Conservation (phyloP, 2,113 vertebrate species). For the Pteropus alecto region DNA sequence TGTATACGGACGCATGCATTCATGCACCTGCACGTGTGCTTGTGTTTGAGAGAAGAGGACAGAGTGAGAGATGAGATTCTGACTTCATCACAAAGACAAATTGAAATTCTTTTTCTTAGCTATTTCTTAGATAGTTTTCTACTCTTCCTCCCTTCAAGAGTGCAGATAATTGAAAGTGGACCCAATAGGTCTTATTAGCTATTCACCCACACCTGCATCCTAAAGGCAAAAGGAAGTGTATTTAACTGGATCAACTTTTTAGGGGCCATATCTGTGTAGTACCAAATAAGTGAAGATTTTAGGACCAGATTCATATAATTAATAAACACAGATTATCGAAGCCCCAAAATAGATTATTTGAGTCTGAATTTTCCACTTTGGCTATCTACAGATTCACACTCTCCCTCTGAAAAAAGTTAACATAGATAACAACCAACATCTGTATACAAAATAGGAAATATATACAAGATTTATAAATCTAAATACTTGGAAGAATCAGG, state of each 20-base stretch:
- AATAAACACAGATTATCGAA: neutral
- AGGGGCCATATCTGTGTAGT: neutral
- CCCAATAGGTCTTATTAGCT: neutral
- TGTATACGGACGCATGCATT: neutral
- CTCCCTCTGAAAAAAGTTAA: neutral
- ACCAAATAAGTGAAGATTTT: neutral
- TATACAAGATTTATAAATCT: neutral
- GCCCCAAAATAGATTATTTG: neutral
- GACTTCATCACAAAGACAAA: neutral
- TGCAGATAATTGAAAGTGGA: neutral
- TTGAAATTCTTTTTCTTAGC: neutral
- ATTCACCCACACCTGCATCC: neutral
- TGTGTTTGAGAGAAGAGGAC: neutral
- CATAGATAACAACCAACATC: neutral
- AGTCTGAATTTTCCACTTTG: neutral
- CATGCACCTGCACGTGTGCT: neutral
- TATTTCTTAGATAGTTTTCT: neutral
- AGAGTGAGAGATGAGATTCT: neutral
- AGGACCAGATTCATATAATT: neutral
- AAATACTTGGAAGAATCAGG: neutral
- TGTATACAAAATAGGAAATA: constrained; percentile 8
- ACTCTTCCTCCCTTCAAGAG: neutral
- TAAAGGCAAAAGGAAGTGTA: neutral
- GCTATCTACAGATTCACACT: neutral
- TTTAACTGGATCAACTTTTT: neutral